phyloP scores from a whole-genome alignment of 1,140 invertebrate species.

The Drosophila repleta region DNA sequence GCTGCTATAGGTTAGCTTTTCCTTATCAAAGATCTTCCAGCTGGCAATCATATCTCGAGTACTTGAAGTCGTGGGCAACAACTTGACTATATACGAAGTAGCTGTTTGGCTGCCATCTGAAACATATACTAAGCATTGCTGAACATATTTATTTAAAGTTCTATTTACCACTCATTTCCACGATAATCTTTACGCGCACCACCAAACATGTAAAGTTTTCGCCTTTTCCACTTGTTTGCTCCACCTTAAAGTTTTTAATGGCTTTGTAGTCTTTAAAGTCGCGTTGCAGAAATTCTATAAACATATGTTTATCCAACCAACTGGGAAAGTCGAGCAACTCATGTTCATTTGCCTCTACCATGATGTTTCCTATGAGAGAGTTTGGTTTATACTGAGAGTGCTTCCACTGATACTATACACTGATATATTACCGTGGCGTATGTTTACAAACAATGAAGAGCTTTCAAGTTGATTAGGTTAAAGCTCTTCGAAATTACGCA shows the following conservation, averaged over 20 bases:
- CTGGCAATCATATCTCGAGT: constrained; percentile 47
- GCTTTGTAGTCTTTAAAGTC: constrained; percentile 51
- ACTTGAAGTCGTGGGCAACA: constrained; percentile 39
- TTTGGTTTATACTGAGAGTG: background rate
- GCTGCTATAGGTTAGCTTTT: constrained; percentile 52
- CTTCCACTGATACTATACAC: background rate
- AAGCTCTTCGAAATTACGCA: constrained; percentile 18
- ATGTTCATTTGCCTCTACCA: background rate
- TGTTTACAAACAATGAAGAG: constrained; percentile 13
- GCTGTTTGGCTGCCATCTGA: constrained; percentile 41
- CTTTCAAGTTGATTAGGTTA: background rate
- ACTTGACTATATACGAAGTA: constrained; percentile 63
- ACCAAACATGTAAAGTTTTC: constrained; percentile 71
- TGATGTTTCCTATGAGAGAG: background rate
- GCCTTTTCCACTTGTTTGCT: constrained; percentile 47
- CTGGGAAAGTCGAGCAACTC: constrained; percentile 23
- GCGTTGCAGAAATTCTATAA: constrained; percentile 39
- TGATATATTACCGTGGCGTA: background rate
- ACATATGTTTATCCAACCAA: constrained; percentile 45
- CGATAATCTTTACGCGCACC: constrained; percentile 40
- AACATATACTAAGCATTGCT: background rate
- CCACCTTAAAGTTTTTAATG: constrained; percentile 44
- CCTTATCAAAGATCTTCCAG: constrained; percentile 72
- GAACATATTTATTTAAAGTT: background rate
- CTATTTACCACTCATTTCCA: constrained; percentile 53